A percentile compares a stretch with the other conserved stretches of the same genome.
These are phyloP conservation scores for Ephydatia muelleri DNA, from an alignment of 37 sponge, comb jelly and placozoan species.

Conservation along the genomic window DNA sequence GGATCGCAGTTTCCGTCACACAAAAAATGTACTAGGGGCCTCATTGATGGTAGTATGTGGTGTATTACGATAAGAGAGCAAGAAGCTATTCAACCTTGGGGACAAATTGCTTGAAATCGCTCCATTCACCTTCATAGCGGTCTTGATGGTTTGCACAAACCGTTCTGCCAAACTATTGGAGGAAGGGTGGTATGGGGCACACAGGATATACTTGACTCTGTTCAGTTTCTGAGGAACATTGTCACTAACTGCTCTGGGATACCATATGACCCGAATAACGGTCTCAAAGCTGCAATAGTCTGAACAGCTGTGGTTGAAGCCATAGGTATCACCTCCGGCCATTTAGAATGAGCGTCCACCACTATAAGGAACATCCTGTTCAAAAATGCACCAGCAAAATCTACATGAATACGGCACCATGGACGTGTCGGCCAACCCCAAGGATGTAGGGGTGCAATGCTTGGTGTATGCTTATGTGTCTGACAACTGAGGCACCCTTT, in stretches of 20 bases:
- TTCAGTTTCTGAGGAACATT: conserved; percentile 13
- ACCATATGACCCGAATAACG: not conserved
- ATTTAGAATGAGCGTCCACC: conserved; percentile 3
- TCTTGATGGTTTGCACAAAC: conserved; percentile 27
- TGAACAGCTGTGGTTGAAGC: not conserved
- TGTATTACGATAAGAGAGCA: conserved; percentile 15
- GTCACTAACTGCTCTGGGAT: conserved; percentile 3
- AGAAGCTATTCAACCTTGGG: not conserved
- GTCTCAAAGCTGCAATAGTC: not conserved
- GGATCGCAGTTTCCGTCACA: not conserved
- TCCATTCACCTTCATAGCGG: not conserved
- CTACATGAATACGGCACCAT: not conserved
- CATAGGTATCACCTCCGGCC: conserved; percentile 1
- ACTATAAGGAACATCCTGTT: not conserved
- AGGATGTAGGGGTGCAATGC: not conserved
- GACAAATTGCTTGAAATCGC: not conserved
- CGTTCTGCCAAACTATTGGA: conserved; percentile 6
- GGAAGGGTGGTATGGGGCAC: conserved; percentile 37
- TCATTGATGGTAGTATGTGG: conserved; percentile 35
- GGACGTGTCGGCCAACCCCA: conserved; percentile 7
- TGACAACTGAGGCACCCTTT: not conserved
- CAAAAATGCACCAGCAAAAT: not conserved
- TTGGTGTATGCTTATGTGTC: not conserved
- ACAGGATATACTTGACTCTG: conserved; percentile 31
- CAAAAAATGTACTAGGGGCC: conserved; percentile 20